Evolutionary conservation across 2,113 vertebrate species (phyloP).

Genomic region (Zapornia atra): DNA sequence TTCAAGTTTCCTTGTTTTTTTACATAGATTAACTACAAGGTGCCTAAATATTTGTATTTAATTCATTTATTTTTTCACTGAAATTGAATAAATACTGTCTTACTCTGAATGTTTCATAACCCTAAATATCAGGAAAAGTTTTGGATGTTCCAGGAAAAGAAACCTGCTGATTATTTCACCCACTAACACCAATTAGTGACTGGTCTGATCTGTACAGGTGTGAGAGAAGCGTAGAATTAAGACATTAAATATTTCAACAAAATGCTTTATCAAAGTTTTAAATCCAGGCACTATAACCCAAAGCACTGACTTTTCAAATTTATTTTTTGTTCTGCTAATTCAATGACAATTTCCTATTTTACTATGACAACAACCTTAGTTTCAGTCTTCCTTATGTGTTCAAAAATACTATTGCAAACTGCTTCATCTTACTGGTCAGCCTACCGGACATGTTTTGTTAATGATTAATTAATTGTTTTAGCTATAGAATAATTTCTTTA

Average conservation of each 20-base stretch:
- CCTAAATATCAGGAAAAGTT: background rate
- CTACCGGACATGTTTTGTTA: background rate
- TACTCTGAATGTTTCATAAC: background rate
- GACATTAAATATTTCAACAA: background rate
- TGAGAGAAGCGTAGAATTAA: background rate
- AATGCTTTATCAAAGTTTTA: background rate
- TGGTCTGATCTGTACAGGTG: background rate
- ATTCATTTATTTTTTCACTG: background rate
- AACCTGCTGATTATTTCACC: background rate
- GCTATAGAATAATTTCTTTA: slow-evolving; percentile 3
- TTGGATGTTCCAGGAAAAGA: background rate
- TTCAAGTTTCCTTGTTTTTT: background rate
- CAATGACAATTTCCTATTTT: background rate
- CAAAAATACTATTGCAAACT: background rate
- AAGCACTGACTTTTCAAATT: background rate
- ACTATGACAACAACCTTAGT: background rate
- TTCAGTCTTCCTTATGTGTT: background rate
- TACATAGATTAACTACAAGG: background rate
- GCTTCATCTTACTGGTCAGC: background rate
- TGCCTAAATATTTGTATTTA: background rate
- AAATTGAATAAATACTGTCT: background rate
- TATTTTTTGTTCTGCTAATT: background rate
- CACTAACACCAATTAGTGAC: background rate
- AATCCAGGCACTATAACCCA: background rate
- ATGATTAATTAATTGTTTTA: background rate